A percentile compares a stretch with the other conserved stretches of the same genome.
Evolutionary conservation across 2,797 vertebrate genomes (phyloP).

Genomic region (Cyclopterus lumpus): DNA sequence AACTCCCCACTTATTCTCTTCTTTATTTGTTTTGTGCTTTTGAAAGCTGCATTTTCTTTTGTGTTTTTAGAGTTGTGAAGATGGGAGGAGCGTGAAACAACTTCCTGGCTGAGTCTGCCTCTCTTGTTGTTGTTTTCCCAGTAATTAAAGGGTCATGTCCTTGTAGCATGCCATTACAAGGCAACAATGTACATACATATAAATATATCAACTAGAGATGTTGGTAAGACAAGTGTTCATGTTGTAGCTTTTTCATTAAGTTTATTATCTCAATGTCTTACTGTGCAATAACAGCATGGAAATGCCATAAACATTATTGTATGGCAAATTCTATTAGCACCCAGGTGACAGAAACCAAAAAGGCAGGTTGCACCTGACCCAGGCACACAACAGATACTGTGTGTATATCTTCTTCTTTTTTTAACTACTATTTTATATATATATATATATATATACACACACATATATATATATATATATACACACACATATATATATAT

Average conservation of each 20-base stretch:
- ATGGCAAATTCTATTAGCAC: too few species aligned
- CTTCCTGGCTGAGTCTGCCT: constrained; percentile 40
- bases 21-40: constrained; percentile 49
- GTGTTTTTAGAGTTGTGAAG: constrained; percentile 45
- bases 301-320: too few species aligned
- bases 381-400: too few species aligned
- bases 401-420: too few species aligned
- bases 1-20: constrained; percentile 29
- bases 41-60: constrained; percentile 49
- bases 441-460: too few species aligned
- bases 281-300: too few species aligned
- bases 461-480: too few species aligned
- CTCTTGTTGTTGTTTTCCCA: constrained; percentile 50
- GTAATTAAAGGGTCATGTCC: constrained; percentile 69
- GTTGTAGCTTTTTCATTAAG: too few species aligned
- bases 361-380: too few species aligned
- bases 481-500: too few species aligned
- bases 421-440: too few species aligned
- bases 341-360: too few species aligned
- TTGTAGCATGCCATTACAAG: constrained; percentile 86
- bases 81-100: constrained; percentile 37
- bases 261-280: constrained; percentile 81
- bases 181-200: constrained; percentile 82
- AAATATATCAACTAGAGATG: constrained; percentile 79
- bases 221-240: constrained; percentile 78